Percentiles rank a stretch among this genome's conserved stretches.
Evolutionary conservation across 53 echinoderm and acorn worm genomes (phyloP).

Genomic region (Henricia sp.): DNA sequence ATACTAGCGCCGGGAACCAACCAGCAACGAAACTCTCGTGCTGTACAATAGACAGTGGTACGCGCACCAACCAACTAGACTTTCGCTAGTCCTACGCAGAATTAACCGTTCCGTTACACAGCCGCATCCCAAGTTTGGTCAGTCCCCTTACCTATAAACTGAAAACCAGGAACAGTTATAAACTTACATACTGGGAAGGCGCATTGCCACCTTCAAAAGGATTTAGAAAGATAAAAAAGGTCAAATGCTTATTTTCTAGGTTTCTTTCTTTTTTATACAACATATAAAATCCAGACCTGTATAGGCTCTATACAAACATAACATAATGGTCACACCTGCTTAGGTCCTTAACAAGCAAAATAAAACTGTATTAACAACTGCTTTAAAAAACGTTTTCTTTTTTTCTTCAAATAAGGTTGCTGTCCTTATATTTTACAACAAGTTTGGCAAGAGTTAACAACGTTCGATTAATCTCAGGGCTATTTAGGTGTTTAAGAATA

Average conservation of each 20-base stretch:
- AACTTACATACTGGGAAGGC: too few relatives aligned
- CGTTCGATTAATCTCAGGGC: not conserved
- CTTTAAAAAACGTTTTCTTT: too few relatives aligned
- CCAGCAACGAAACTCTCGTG: too few relatives aligned
- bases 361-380: too few relatives aligned
- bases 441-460: not conserved
- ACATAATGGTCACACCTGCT: not conserved
- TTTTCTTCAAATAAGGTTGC: not conserved
- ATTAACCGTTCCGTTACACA: not conserved
- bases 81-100: not conserved
- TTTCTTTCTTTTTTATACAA: too few relatives aligned
- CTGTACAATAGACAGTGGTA: too few relatives aligned
- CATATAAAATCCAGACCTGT: too few relatives aligned
- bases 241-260: not conserved
- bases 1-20: too few relatives aligned
- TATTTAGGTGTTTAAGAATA: not conserved
- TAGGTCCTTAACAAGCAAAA: not conserved
- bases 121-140: constrained; percentile 1
- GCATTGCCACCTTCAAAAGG: too few relatives aligned
- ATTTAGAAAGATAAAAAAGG: not conserved
- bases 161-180: not conserved
- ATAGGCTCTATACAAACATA: not conserved
- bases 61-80: too few relatives aligned
- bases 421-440: not conserved
- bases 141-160: constrained; percentile 2